Conservation (phyloP, 2,888 invertebrate genomes). For the Netelia fuscicornis region DNA sequence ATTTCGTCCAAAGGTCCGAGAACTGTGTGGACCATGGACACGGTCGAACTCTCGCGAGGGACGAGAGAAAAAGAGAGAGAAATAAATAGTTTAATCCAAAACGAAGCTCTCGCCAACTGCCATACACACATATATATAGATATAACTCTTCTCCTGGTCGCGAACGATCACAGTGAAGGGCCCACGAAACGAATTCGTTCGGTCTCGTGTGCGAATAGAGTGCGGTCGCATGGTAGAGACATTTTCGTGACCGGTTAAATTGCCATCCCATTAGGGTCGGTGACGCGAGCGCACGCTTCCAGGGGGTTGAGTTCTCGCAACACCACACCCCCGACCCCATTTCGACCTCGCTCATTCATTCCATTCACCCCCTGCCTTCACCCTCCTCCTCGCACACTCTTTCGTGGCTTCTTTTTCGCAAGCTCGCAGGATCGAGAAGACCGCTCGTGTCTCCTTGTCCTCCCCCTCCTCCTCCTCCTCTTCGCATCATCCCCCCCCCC, state of each 20-base stretch:
- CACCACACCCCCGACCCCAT: constrained; percentile 18
- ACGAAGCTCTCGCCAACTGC: background rate
- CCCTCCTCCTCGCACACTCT: constrained; percentile 44
- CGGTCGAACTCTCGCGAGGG: background rate
- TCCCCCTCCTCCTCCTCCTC: constrained; percentile 49
- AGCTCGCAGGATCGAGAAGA: constrained; percentile 42
- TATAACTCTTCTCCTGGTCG: constrained; percentile 11
- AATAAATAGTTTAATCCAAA: constrained; percentile 12
- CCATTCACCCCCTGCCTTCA: constrained; percentile 24
- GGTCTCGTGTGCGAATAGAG: constrained; percentile 58
- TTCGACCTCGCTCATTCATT: constrained; percentile 14
- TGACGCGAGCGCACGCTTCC: constrained; percentile 42
- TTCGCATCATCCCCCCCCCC: constrained; percentile 54
- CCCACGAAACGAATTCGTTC: constrained; percentile 56
- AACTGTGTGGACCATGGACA: background rate
- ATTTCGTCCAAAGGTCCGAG: background rate
- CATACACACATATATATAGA: background rate
- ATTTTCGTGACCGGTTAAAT: constrained; percentile 76
- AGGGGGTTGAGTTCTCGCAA: constrained; percentile 23
- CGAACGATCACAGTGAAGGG: constrained; percentile 50
- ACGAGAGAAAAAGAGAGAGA: background rate
- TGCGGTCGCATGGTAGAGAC: constrained; percentile 72
- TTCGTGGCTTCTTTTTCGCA: constrained; percentile 54
- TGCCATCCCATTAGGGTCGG: constrained; percentile 74
- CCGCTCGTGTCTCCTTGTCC: constrained; percentile 58